Evolutionary conservation across 53 echinoderm and acorn worm species (phyloP).

Genomic region (Echinometra lucunter): DNA sequence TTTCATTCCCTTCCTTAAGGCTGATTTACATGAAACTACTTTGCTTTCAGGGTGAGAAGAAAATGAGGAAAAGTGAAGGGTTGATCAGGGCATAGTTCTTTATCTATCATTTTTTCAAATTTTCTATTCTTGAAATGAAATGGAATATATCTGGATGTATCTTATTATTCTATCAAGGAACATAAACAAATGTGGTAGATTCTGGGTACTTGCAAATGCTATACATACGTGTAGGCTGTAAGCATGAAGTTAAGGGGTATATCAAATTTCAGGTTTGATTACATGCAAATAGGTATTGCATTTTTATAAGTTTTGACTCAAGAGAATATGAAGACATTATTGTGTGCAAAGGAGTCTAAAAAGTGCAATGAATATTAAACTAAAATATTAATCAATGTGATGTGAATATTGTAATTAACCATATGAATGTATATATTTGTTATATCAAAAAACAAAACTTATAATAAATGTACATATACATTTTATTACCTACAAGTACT

Average conservation of each 20-base stretch:
- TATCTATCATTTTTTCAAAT: too few relatives aligned
- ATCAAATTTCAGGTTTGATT: background rate
- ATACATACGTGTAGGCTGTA: background rate
- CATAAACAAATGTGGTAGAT: background rate
- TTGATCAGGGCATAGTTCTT: too few relatives aligned
- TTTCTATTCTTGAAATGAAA: too few relatives aligned
- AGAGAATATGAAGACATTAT: background rate
- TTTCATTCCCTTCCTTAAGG: too few relatives aligned
- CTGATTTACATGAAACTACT: too few relatives aligned
- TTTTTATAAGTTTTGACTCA: background rate
- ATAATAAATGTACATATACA: slow-evolving; percentile 62
- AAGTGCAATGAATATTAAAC: background rate
- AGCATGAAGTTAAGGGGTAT: background rate
- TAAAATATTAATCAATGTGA: background rate
- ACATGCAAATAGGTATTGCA: background rate
- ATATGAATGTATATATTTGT: slow-evolving; percentile 62
- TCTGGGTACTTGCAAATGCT: background rate
- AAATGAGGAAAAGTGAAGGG: too few relatives aligned
- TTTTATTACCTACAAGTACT: slow-evolving; percentile 71
- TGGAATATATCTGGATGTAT: too few relatives aligned
- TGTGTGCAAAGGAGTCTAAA: background rate
- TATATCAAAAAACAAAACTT: slow-evolving; percentile 59
- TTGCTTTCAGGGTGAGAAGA: too few relatives aligned
- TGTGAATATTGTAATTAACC: slow-evolving; percentile 57
- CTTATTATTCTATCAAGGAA: background rate